Evolutionary conservation across 2,797 vertebrate species (phyloP).

Genomic region (Epinephelus coioides): DNA sequence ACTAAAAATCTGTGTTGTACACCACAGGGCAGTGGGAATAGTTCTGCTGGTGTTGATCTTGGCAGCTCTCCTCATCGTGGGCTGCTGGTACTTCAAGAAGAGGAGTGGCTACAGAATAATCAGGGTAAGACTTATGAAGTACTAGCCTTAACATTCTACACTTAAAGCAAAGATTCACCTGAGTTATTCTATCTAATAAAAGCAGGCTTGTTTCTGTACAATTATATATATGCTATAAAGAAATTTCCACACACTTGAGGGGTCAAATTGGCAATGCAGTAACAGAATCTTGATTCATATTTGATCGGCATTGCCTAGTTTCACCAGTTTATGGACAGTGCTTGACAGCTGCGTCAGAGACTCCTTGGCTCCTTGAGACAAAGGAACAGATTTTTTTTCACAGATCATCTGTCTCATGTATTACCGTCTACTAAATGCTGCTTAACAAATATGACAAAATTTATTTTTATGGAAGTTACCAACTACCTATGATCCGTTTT

Average conservation of each 20-base stretch:
- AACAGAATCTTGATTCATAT: too few relatives aligned
- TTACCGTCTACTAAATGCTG: too few relatives aligned
- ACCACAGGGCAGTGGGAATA: constrained; percentile 91
- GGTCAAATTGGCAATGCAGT: too few relatives aligned
- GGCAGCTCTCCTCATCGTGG: constrained; percentile 88
- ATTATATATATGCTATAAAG: not conserved
- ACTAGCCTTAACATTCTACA: not conserved
- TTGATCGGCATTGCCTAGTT: too few relatives aligned
- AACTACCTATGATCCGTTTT: not conserved
- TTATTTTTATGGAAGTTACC: too few relatives aligned
- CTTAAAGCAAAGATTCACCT: not conserved
- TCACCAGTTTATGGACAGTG: too few relatives aligned
- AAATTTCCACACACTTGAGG: not conserved
- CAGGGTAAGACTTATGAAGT: constrained; percentile 78
- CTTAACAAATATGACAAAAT: too few relatives aligned
- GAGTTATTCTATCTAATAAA: not conserved
- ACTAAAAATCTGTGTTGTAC: constrained; percentile 16
- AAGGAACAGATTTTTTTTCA: too few relatives aligned
- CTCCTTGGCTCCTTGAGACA: too few relatives aligned
- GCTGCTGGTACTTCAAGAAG: constrained; percentile 94
- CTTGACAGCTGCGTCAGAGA: too few relatives aligned
- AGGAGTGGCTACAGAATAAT: constrained; percentile 92
- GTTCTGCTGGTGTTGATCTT: constrained; percentile 90
- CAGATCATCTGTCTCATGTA: too few relatives aligned
- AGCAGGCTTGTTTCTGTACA: not conserved